phyloP scores from a whole-genome alignment of 1,140 invertebrate species.

The Holcopasites calliopsidis region DNA sequence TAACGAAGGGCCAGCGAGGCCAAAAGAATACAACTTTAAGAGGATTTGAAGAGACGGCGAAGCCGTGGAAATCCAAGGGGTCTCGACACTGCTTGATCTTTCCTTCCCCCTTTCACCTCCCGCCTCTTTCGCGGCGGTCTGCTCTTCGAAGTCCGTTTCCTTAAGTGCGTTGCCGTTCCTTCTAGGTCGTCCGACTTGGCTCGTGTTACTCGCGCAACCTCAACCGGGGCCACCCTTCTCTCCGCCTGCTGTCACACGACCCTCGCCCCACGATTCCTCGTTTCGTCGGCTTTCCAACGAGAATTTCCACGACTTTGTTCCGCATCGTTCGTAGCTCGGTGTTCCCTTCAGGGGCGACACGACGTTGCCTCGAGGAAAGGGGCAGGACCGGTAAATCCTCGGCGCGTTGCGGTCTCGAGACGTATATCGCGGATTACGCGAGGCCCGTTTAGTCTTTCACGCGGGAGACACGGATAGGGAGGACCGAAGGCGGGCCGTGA shows the following conservation, averaged over 20 bases:
- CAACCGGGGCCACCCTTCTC: constrained; percentile 2
- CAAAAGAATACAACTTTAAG: constrained; percentile 80
- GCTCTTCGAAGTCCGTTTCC: background rate
- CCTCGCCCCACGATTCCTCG: background rate
- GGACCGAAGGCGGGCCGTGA: background rate
- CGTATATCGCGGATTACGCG: constrained; percentile 61
- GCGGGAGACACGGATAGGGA: background rate
- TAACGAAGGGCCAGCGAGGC: constrained; percentile 72
- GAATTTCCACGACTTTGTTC: background rate
- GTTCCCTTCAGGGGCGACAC: background rate
- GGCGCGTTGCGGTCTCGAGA: constrained; percentile 52
- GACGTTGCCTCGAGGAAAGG: background rate
- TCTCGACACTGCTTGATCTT: constrained; percentile 78
- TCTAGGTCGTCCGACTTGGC: constrained; percentile 55
- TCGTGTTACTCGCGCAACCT: constrained; percentile 62
- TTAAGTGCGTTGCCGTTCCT: constrained; percentile 28
- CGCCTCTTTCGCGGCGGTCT: background rate
- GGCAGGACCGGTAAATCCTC: constrained; percentile 41
- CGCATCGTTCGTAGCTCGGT: background rate
- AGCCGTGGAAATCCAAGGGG: constrained; percentile 80
- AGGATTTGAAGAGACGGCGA: constrained; percentile 78
- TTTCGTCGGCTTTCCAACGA: background rate
- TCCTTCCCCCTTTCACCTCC: constrained; percentile 53
- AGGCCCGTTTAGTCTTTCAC: constrained; percentile 5
- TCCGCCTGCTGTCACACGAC: background rate